A percentile compares a stretch with the other conserved stretches of the same genome.
Conservation (phyloP, 1,140 invertebrate species). For the Eciton burchellii region DNA sequence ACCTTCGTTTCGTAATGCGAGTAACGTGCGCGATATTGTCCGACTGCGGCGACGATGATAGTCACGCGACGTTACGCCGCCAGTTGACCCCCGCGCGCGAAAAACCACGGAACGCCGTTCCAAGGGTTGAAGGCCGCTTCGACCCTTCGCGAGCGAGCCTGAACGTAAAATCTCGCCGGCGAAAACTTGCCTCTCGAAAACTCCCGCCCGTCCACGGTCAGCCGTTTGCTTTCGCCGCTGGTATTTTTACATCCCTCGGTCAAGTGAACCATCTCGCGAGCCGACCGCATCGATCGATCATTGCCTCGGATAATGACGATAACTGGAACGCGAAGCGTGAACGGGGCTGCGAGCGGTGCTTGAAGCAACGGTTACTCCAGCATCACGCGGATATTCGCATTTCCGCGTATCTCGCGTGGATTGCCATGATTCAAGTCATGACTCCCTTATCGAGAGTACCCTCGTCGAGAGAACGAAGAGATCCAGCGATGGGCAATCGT, state of each 20-base stretch:
- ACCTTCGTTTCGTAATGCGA: conserved; percentile 28
- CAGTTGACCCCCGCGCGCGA: conserved; percentile 51
- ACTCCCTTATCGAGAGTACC: too few relatives aligned
- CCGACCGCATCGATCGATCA: conserved; percentile 14
- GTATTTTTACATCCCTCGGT: conserved; percentile 19
- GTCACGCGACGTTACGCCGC: conserved; percentile 48
- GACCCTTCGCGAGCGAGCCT: conserved; percentile 35
- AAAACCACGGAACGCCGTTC: conserved; percentile 38
- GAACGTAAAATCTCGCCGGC: conserved; percentile 22
- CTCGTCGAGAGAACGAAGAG: too few relatives aligned
- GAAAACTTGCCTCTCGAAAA: conserved; percentile 13
- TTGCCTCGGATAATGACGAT: too few relatives aligned
- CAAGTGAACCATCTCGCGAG: background rate
- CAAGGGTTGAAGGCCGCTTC: conserved; percentile 28
- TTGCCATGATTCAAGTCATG: background rate
- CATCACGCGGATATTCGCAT: background rate
- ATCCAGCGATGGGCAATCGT: background rate
- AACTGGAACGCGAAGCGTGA: background rate
- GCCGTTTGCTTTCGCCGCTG: background rate
- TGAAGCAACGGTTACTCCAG: background rate
- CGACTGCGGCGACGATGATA: conserved; percentile 31
- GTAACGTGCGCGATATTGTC: conserved; percentile 46
- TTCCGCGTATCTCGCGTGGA: background rate
- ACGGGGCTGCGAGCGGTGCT: background rate
- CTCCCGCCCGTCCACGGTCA: conserved; percentile 24